A percentile compares a stretch with the other conserved stretches of the same genome.
Conservation (phyloP, 2,113 vertebrate species). For the Mastomys coucha region DNA sequence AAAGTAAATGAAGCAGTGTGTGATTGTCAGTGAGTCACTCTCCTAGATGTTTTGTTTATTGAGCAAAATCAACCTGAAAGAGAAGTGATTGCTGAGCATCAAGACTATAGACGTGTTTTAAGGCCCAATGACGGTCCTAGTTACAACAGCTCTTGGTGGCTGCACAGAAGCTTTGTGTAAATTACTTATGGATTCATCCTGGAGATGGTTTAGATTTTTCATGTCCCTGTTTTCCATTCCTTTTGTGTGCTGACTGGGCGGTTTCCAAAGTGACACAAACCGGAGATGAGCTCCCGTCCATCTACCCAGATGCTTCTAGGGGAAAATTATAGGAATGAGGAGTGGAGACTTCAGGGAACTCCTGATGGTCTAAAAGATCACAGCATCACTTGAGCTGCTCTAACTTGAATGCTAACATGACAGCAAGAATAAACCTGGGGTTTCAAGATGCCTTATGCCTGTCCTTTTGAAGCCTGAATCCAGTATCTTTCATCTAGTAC, state of each 20-base stretch:
- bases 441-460: neutral
- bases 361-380: conserved; percentile 11
- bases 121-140: too few relatives aligned
- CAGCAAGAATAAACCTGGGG: neutral
- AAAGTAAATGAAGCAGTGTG: conserved; percentile 6
- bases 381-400: neutral
- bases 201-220: conserved; percentile 24
- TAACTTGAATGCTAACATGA: conserved; percentile 32
- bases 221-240: neutral
- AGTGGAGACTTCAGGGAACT: neutral
- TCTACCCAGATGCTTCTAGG: conserved; percentile 50
- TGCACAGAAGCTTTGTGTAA: neutral
- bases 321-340: neutral
- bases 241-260: neutral
- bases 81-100: neutral
- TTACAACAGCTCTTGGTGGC: neutral
- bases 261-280: neutral
- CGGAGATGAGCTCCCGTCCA: neutral
- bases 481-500: neutral
- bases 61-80: neutral
- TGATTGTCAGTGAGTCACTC: neutral
- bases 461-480: neutral
- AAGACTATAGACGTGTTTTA: conserved; percentile 4
- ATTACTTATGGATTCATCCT: neutral
- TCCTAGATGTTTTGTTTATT: neutral